Evolutionary conservation across 1,140 invertebrate species (phyloP).

Genomic region (Plectrocnemia conspersa): DNA sequence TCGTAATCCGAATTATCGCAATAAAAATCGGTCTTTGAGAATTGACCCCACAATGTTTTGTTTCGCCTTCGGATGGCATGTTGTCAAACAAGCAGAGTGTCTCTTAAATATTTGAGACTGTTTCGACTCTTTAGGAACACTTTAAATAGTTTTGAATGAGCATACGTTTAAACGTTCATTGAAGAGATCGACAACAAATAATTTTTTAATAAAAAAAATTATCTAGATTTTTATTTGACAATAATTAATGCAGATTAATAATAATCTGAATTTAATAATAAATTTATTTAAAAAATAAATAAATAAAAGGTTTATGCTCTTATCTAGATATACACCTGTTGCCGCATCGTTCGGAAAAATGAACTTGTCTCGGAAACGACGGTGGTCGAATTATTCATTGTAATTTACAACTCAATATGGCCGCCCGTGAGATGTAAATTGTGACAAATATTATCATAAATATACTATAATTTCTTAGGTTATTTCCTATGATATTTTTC

Average conservation of each 20-base stretch:
- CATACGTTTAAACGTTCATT: no score
- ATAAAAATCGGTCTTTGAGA: conserved; percentile 1
- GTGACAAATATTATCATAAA: conserved; percentile 12
- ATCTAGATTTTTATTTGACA: neutral
- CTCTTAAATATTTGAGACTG: conserved; percentile 1
- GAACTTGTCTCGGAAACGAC: conserved; percentile 5
- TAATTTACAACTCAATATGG: conserved; percentile 8
- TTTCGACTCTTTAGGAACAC: neutral
- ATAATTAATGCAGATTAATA: no score
- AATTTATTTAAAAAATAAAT: no score
- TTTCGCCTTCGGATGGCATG: neutral
- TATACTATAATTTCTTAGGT: no score
- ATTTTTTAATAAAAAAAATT: neutral
- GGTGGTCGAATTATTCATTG: conserved; percentile 1
- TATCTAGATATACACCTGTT: conserved; percentile 4
- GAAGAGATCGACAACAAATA: neutral
- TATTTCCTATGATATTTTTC: no score
- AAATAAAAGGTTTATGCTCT: no score
- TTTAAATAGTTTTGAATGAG: no score
- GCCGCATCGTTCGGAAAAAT: neutral
- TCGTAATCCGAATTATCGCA: no score
- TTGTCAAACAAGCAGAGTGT: conserved; percentile 8
- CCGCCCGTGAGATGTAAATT: conserved; percentile 2
- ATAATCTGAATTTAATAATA: no score
- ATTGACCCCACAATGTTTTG: neutral